A percentile compares a stretch with the other conserved stretches of the same genome.
Conservation (phyloP, 1,140 invertebrate genomes). For the Monomorium pharaonis region DNA sequence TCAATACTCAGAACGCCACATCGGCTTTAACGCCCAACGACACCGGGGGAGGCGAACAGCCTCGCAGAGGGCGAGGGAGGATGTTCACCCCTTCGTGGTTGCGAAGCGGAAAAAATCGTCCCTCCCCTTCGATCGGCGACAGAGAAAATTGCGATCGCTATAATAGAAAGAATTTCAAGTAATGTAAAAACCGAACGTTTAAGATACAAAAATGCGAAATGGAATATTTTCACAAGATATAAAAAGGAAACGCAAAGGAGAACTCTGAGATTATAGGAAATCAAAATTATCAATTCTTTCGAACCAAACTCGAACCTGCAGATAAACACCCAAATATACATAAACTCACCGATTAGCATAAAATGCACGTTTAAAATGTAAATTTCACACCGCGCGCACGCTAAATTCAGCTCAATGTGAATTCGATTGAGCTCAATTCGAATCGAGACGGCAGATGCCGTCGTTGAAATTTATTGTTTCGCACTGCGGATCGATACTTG, state of each 20-base stretch:
- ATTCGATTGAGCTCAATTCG: slow-evolving; percentile 1
- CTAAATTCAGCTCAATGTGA: background rate
- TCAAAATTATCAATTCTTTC: background rate
- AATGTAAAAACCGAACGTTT: background rate
- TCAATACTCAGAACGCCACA: slow-evolving; percentile 81
- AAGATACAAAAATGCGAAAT: background rate
- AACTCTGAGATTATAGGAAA: background rate
- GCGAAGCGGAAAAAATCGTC: slow-evolving; percentile 63
- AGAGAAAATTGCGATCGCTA: slow-evolving; percentile 21
- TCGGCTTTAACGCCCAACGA: slow-evolving; percentile 80
- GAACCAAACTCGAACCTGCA: background rate
- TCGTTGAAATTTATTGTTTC: slow-evolving; percentile 27
- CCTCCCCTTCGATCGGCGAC: slow-evolving; percentile 40
- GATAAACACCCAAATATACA: background rate
- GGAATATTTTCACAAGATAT: background rate
- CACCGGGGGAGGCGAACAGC: slow-evolving; percentile 73
- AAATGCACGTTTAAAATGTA: background rate
- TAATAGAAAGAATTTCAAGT: background rate
- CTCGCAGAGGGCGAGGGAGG: slow-evolving; percentile 72
- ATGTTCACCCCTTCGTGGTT: slow-evolving; percentile 73
- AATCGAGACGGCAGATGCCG: background rate
- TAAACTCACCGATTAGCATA: background rate
- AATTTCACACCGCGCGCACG: background rate
- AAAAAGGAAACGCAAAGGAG: too few relatives aligned
- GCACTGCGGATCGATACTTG: background rate